Conservation (phyloP, 2,888 invertebrate species). For the Dimorphilus gyrociliatus region DNA sequence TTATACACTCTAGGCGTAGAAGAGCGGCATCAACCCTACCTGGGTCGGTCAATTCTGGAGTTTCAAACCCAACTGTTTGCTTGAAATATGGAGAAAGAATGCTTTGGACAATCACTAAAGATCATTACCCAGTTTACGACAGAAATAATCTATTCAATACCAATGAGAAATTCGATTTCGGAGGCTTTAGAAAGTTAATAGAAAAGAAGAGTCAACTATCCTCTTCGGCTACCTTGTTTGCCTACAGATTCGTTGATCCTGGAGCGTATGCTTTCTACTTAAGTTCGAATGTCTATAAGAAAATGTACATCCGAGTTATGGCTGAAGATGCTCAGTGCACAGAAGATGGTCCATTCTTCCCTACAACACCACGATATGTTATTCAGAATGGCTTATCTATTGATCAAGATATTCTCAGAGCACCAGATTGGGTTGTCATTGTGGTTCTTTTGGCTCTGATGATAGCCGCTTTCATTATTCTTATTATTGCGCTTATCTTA, state of each 20-base stretch:
- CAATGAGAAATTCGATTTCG: conserved; percentile 30
- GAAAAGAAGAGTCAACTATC: conserved; percentile 19
- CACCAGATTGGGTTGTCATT: conserved; percentile 32
- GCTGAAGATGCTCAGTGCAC: conserved; percentile 23
- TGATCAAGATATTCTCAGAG: conserved; percentile 25
- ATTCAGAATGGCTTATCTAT: conserved; percentile 24
- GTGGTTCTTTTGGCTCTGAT: conserved; percentile 22
- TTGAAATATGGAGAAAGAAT: conserved; percentile 23
- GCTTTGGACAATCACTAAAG: conserved; percentile 22
- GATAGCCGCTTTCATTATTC: conserved; percentile 21
- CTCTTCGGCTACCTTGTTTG: conserved; percentile 24
- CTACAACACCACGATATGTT: conserved; percentile 23
- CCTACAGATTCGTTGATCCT: conserved; percentile 27
- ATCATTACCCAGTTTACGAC: conserved; percentile 30
- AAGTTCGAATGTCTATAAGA: conserved; percentile 23
- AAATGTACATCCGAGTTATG: conserved; percentile 32
- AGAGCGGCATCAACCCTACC: conserved; percentile 16
- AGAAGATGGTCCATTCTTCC: conserved; percentile 30
- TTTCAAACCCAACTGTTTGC: conserved; percentile 25
- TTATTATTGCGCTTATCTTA: conserved; percentile 25
- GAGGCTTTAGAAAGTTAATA: conserved; percentile 25
- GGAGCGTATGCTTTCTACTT: conserved; percentile 31
- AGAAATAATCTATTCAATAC: conserved; percentile 34
- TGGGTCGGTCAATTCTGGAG: conserved; percentile 19
- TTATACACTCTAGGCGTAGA: conserved; percentile 14